These are phyloP conservation scores for Avahi laniger DNA, from an alignment of 2,797 vertebrate species.

Conservation along the genomic window DNA sequence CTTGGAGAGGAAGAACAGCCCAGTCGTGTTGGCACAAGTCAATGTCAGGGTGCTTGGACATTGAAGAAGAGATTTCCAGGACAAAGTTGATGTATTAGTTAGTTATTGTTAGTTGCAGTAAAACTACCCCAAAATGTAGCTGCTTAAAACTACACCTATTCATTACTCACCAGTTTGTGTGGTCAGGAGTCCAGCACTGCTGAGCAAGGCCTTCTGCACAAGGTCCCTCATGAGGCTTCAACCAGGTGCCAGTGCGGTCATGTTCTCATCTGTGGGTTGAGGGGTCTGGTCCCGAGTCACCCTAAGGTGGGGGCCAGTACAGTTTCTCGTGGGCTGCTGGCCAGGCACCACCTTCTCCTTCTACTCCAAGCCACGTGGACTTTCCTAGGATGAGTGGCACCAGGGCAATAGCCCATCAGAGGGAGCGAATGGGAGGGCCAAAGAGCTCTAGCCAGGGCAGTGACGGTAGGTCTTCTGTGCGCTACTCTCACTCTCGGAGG, in stretches of 20 bases:
- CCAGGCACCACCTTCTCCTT: no score
- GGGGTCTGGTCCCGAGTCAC: neutral
- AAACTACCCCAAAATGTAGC: neutral
- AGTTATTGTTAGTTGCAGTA: neutral
- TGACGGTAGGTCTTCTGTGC: no score
- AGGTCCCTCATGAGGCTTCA: accelerated
- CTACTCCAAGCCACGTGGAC: no score
- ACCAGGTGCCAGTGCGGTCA: neutral
- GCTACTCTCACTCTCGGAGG: no score
- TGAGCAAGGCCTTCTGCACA: neutral
- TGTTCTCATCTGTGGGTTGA: neutral
- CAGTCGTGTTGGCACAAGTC: accelerated
- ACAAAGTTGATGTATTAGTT: neutral
- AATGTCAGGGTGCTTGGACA: neutral
- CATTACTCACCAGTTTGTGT: neutral
- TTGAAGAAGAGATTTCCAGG: neutral
- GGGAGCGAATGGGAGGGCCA: no score
- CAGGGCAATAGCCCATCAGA: no score
- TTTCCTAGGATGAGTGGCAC: no score
- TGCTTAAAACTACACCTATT: neutral
- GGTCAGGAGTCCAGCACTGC: neutral
- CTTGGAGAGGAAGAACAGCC: neutral
- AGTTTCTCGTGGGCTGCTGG: no score
- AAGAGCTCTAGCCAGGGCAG: no score
- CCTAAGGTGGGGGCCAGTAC: no score